Base-by-base conservation (phyloP, 2,888 invertebrate genomes). In the Cosmorhoe ocellata region DNA sequence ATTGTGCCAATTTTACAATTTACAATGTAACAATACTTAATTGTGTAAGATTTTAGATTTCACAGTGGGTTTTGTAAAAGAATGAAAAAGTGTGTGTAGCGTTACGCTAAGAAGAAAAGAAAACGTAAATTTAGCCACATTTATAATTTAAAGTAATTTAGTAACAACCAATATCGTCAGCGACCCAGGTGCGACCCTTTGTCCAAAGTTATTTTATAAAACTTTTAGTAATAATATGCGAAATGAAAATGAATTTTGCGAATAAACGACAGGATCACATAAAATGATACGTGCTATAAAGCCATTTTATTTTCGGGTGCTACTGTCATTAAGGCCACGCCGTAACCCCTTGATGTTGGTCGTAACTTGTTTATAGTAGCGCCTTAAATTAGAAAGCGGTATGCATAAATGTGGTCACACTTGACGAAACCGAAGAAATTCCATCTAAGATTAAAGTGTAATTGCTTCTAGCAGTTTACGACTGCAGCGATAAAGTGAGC, bases 341-440 rank as follows among this genome's bases (percentile, higher is more conserved):
- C 81, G 79, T 87, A 85, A 88, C 80, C 76, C 76, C 70, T 79
- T 83, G 79, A 86, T 83, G 84, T 67, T 69, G 72, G 76, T 84
- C 85, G 84, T 87, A 86, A 86, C 84, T 73, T 81, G 83, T 86
- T 86, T 86, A 87, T 84, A 75, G 81, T 78, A 70, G 74, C 74
- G 78, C 77, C 79, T 81, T 78, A 79, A 85, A 85, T 87, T 83
- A 83, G 79, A 83, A 78, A 80, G 65, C 66, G 63, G 66, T 70
- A 73, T 69, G 76, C 73, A 76, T 77, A 74, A 72, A 76, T 76
- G 69, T 64, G 59, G 49, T 54, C 56, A 57, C 60, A 58, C 55
- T 64, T 41, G 64, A 71, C 66, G 66, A 70, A 69, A 68, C 67
- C 65, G 42, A 63, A 56, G 58, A 62, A 67, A 67, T 69, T 69